Evolutionary conservation across 2,113 vertebrate genomes (phyloP).

Genomic region (Actenoides hombroni): DNA sequence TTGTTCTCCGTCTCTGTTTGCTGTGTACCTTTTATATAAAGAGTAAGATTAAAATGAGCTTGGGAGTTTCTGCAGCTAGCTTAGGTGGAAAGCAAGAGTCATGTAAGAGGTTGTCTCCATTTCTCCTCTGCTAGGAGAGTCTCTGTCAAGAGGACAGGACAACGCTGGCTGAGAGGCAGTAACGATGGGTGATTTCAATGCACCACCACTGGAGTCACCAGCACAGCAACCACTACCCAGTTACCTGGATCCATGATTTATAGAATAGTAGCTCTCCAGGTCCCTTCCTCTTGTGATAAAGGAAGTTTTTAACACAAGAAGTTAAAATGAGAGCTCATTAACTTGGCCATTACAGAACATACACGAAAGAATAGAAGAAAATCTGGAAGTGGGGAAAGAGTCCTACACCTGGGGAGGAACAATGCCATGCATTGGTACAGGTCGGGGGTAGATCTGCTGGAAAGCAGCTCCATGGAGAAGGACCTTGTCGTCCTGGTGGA

Average conservation of each 20-base stretch:
- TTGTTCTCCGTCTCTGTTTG: background rate
- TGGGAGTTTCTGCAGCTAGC: background rate
- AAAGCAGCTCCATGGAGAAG: too few species aligned
- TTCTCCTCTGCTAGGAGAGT: background rate
- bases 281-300: background rate
- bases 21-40: background rate
- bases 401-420: too few species aligned
- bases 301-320: background rate
- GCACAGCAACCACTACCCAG: background rate
- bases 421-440: too few species aligned
- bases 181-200: background rate
- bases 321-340: background rate
- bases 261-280: background rate
- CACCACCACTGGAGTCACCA: background rate
- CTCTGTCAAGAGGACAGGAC: background rate
- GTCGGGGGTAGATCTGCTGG: too few species aligned
- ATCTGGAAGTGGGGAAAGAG: background rate
- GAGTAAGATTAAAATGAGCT: background rate
- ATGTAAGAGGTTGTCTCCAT: background rate
- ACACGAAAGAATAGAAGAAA: background rate
- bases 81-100: background rate
- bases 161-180: background rate
- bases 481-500: too few species aligned
- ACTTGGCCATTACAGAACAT: background rate
- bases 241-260: background rate